phyloP scores from a whole-genome alignment of 2,888 invertebrate species.

The Tenthredo mesomela region DNA sequence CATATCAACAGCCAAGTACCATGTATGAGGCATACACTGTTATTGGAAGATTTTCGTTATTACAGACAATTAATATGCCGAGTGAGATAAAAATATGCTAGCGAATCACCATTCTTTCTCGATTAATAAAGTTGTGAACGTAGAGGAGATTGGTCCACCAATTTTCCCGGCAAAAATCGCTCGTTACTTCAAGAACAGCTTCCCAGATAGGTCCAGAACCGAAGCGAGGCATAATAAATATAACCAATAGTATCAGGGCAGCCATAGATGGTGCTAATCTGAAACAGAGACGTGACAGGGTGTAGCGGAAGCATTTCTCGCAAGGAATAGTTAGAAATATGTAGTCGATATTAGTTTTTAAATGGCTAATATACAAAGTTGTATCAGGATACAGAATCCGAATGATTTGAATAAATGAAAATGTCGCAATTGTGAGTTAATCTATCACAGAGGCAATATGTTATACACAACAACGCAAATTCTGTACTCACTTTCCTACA shows the following conservation, averaged over 20 bases:
- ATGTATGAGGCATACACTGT: constrained; percentile 80
- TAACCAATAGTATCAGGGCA: constrained; percentile 78
- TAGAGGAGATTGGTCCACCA: constrained; percentile 80
- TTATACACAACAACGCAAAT: neutral
- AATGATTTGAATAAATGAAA: no score
- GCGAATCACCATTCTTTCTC: constrained; percentile 69
- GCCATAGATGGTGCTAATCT: constrained; percentile 81
- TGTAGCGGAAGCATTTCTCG: no score
- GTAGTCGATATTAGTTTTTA: neutral
- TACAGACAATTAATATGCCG: neutral
- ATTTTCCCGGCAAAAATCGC: constrained; percentile 73
- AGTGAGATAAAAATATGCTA: neutral
- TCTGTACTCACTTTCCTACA: neutral
- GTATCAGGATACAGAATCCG: neutral
- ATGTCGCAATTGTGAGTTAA: neutral
- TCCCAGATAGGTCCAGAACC: constrained; percentile 79
- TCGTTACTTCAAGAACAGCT: constrained; percentile 55
- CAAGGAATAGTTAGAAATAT: no score
- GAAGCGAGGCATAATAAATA: constrained; percentile 78
- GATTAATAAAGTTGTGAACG: constrained; percentile 79
- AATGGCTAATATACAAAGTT: neutral
- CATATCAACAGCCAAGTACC: constrained; percentile 82
- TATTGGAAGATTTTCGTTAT: constrained; percentile 44
- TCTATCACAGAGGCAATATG: neutral
- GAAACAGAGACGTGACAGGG: constrained; percentile 42